A percentile compares a stretch with the other conserved stretches of the same genome.
Evolutionary conservation across 2,797 vertebrate species (phyloP).

Genomic region (Spondyliosoma cantharus): DNA sequence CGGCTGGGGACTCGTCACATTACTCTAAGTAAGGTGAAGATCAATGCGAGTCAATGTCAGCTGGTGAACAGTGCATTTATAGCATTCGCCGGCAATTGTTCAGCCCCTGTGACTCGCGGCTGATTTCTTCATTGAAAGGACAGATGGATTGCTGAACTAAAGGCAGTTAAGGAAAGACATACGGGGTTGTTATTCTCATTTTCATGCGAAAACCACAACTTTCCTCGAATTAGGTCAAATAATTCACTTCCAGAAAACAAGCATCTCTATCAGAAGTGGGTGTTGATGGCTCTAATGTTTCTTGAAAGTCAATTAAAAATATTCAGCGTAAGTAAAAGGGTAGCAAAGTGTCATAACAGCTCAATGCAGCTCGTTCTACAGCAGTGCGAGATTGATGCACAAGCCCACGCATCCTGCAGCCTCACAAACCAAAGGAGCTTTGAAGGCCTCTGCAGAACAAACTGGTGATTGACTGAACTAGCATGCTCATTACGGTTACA

Average conservation of each 20-base stretch:
- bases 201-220: constrained; percentile 33
- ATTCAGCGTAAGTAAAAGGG: constrained; percentile 4
- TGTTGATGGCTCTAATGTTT: constrained; percentile 4
- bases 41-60: constrained; percentile 71
- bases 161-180: constrained; percentile 1
- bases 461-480: constrained; percentile 47
- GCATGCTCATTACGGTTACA: constrained; percentile 48
- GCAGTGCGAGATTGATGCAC: constrained; percentile 6
- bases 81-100: constrained; percentile 50
- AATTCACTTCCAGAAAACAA: background rate
- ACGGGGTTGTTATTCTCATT: constrained; percentile 32
- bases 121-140: constrained; percentile 42
- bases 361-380: constrained; percentile 10
- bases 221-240: constrained; percentile 3
- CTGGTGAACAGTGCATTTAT: constrained; percentile 67
- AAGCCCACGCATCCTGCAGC: constrained; percentile 8
- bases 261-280: constrained; percentile 13
- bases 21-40: constrained; percentile 72
- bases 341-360: constrained; percentile 7
- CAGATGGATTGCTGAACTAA: constrained; percentile 35
- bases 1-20: constrained; percentile 66
- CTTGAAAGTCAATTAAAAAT: constrained; percentile 8
- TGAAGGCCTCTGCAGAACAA: constrained; percentile 48
- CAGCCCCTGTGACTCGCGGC: constrained; percentile 23
- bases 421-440: constrained; percentile 39